These are phyloP conservation scores for Aricia artaxerxes DNA, from an alignment of 2,888 invertebrate genomes.

Conservation along the genomic window DNA sequence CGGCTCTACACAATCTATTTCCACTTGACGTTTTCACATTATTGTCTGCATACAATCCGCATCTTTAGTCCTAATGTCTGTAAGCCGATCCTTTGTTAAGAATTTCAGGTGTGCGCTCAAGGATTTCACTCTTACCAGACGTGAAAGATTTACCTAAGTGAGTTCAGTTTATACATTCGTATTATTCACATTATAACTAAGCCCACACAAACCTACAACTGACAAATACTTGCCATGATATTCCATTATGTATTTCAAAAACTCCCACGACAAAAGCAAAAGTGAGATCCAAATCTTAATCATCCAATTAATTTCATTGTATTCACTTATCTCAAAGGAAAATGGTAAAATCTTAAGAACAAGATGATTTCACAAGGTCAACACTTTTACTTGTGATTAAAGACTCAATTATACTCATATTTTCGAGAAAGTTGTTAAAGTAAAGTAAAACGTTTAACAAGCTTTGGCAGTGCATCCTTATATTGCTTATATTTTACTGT, in stretches of 20 bases:
- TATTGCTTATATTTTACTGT: neutral
- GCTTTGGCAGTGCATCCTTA: neutral
- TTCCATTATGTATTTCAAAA: neutral
- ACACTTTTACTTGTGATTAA: conserved; percentile 15
- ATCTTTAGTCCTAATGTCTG: neutral
- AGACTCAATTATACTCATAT: neutral
- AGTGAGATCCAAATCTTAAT: conserved; percentile 24
- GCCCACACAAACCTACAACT: neutral
- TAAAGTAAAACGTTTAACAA: neutral
- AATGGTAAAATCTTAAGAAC: conserved; percentile 18
- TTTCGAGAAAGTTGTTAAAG: neutral
- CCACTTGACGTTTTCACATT: neutral
- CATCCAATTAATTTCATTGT: conserved; percentile 22
- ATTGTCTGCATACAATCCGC: neutral
- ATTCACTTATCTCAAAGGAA: conserved; percentile 19
- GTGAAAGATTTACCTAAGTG: neutral
- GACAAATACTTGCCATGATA: neutral
- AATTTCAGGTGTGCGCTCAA: neutral
- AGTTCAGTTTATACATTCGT: neutral
- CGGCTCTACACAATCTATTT: neutral
- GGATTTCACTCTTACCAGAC: neutral
- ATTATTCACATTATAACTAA: neutral
- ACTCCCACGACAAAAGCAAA: conserved; percentile 30
- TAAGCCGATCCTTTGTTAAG: neutral
- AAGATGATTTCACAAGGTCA: conserved; percentile 11